Evolutionary conservation across 2,113 vertebrate species (phyloP), one percentile per base, ranked within the genome.

Genomic region (Pangasianodon gigas): DNA sequence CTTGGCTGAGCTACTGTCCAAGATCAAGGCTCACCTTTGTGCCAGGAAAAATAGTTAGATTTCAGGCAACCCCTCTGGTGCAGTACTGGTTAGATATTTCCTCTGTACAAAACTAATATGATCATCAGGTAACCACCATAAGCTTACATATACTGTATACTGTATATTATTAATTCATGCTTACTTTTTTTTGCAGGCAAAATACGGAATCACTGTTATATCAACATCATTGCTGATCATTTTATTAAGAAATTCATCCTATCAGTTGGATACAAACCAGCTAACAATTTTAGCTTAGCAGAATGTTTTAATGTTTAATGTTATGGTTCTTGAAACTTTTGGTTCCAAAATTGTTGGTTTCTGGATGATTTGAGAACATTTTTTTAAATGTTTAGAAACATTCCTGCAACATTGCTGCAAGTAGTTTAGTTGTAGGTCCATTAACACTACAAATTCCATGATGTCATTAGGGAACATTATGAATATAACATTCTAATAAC

Each of bases 11-110:
- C 41, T 65, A 52, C 44, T 86, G 85, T 86, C 46, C n/a, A 51
- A 86, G 65, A 86, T 71, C 85, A 52, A 69, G 37, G 19, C 54
- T 60, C 82, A 84, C 82, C 54, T 84, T 44, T 60, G 32, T 60
- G n/a, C 54, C 32, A 41, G 54, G 32, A 32, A 83, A 58, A 58
- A 41, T 18, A 37, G n/a, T 58, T 83, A 4, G 81, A 83, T 83
- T 58, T 60, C 54, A 60, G 54, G 32, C 5, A 1, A 41, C 37
- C 32, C 21, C 32, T 84, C 54, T 60, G 37, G 56, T 83, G 19
- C 19, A 82, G 54, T 44, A 60, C 56, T 41, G 21, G 37, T 41
- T 83, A 83, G 32, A 41, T 83, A 58, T 83, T 58, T 41, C 32
- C 19, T 32, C 51, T 52, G 24, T 52, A 52, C 77, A 51, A n/a